These are phyloP conservation scores for Contarinia nasturtii DNA, from an alignment of 1,140 invertebrate genomes.

Conservation along the genomic window DNA sequence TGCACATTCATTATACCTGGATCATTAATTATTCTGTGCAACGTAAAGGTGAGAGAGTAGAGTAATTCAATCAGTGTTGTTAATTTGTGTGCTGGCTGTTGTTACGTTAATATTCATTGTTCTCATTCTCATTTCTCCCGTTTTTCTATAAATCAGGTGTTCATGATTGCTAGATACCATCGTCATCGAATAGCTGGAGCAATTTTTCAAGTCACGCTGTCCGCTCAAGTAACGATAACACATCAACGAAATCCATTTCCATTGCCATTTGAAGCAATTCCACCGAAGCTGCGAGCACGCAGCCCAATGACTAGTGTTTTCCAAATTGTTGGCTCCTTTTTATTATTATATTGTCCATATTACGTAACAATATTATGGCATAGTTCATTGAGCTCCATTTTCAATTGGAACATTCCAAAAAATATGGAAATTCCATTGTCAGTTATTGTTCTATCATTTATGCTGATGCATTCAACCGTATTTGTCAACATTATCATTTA, in stretches of 20 bases:
- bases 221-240: conserved; percentile 64
- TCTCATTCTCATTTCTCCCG: too few relatives aligned
- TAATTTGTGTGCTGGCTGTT: background rate
- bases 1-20: conserved; percentile 45
- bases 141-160: conserved; percentile 37
- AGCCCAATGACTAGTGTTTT: conserved; percentile 49
- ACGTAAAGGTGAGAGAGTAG: conserved; percentile 31
- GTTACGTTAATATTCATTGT: background rate
- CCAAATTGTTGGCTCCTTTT: conserved; percentile 47
- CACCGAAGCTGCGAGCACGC: conserved; percentile 34
- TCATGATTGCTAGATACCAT: conserved; percentile 63
- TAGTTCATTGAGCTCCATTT: conserved; percentile 22
- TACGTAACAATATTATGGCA: conserved; percentile 53
- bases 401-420: background rate
- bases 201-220: conserved; percentile 65
- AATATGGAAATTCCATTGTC: background rate
- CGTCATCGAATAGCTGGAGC: conserved; percentile 64
- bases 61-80: background rate
- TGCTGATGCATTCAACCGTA: conserved; percentile 42
- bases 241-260: conserved; percentile 60
- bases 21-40: conserved; percentile 47
- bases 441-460: conserved; percentile 1
- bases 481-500: conserved; percentile 56
- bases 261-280: conserved; percentile 30
- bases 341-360: conserved; percentile 52